These are phyloP conservation scores for Dipodomys ordii DNA, from an alignment of 2,113 vertebrate genomes.

Conservation along the genomic window DNA sequence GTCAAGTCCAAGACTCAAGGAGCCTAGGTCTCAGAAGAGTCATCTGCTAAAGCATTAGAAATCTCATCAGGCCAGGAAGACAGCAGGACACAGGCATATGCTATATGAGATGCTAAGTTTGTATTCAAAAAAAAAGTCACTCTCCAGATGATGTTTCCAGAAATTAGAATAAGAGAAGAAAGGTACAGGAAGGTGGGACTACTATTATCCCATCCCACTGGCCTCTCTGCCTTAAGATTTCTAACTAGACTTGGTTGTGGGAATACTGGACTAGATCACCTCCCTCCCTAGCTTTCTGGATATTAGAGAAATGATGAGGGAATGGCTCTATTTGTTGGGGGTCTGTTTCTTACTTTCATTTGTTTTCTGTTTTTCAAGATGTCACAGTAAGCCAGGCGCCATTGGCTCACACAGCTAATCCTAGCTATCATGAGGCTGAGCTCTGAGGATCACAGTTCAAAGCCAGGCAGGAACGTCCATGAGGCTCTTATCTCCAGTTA, in stretches of 20 bases:
- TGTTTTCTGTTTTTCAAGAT: not conserved
- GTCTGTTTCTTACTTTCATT: not conserved
- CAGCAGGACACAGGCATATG: not conserved
- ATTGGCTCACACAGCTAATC: too few species aligned
- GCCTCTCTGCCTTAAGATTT: not conserved
- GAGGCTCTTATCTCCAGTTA: too few species aligned
- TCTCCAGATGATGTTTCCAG: not conserved
- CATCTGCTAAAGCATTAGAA: not conserved
- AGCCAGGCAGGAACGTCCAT: too few species aligned
- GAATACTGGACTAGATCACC: not conserved
- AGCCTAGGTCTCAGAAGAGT: not conserved
- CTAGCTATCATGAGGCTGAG: too few species aligned
- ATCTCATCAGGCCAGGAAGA: not conserved
- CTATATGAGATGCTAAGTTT: not conserved
- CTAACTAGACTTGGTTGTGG: not conserved
- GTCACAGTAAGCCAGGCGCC: too few species aligned
- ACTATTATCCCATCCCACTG: not conserved
- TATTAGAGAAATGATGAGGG: not conserved
- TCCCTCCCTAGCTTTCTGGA: not conserved
- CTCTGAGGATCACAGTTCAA: too few species aligned
- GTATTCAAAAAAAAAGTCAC: not conserved
- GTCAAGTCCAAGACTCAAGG: not conserved
- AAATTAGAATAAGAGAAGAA: not conserved
- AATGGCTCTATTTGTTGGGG: too few species aligned
- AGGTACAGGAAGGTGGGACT: not conserved